Evolutionary conservation across 2,888 invertebrate species (phyloP).

Genomic region (Yponomeuta evonymella): DNA sequence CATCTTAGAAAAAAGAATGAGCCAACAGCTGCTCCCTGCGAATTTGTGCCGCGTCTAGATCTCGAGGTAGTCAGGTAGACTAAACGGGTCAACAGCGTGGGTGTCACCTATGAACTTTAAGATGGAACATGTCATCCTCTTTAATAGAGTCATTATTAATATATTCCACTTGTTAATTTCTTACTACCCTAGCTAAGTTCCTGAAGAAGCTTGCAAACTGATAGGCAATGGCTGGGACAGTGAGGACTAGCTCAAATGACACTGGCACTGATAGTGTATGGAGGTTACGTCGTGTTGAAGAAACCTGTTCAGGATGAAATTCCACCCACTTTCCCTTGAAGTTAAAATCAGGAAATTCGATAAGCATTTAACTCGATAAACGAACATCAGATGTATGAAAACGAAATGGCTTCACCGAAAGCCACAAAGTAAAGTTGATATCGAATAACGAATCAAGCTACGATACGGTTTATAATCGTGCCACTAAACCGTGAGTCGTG

Average conservation of each 20-base stretch:
- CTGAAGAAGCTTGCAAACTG: too few species aligned
- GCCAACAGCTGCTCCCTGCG: not conserved
- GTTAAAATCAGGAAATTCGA: not conserved
- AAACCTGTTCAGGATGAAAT: too few species aligned
- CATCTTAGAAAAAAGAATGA: too few species aligned
- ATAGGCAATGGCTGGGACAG: too few species aligned
- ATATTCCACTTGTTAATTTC: too few species aligned
- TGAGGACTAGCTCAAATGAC: too few species aligned
- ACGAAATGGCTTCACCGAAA: not conserved
- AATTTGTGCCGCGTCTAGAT: constrained; percentile 25
- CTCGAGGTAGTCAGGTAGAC: constrained; percentile 37
- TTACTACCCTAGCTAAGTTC: too few species aligned
- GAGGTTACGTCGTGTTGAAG: too few species aligned
- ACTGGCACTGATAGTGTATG: too few species aligned
- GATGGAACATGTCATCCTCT: too few species aligned
- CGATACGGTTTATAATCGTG: not conserved
- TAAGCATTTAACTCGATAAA: not conserved
- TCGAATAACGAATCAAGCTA: not conserved
- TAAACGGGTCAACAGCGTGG: constrained; percentile 52
- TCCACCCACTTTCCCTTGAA: too few species aligned
- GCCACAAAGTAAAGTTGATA: not conserved
- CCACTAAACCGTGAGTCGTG: not conserved
- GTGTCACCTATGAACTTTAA: constrained; percentile 35
- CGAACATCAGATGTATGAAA: not conserved
- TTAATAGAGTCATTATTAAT: too few species aligned